Evolutionary conservation across 2,797 vertebrate genomes (phyloP).

Genomic region (Hirundo rustica): DNA sequence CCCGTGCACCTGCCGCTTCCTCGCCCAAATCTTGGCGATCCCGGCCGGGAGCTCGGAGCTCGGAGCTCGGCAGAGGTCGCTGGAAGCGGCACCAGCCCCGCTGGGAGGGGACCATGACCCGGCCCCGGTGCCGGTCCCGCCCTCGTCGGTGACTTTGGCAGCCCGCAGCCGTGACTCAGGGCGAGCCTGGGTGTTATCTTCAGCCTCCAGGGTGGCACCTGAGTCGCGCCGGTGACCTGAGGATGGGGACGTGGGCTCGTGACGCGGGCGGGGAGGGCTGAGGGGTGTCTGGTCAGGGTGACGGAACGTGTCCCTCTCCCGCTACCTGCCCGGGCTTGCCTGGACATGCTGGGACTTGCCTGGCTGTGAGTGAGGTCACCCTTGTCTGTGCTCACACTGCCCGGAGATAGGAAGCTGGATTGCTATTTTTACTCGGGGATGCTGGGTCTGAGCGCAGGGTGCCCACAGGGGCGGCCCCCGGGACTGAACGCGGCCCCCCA

Average conservation of each 20-base stretch:
- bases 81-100: not conserved
- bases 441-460: not conserved
- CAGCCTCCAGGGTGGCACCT: not conserved
- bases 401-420: slow-evolving; percentile 11
- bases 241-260: not conserved
- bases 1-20: not conserved
- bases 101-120: not conserved
- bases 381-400: not conserved
- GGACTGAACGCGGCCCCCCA: accelerated
- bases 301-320: not conserved
- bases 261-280: not conserved
- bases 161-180: not conserved
- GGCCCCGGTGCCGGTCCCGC: not conserved
- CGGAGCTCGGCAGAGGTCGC: not conserved
- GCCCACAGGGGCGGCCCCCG: not conserved
- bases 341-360: slow-evolving; percentile 66
- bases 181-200: not conserved
- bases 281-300: not conserved
- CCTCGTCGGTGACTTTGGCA: not conserved
- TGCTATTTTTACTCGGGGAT: slow-evolving; percentile 60
- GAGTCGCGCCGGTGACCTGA: not conserved
- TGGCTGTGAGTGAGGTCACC: slow-evolving; percentile 58
- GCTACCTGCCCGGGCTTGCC: slow-evolving; percentile 65
- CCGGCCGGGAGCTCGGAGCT: not conserved
- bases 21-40: not conserved